Conservation (phyloP, 2,113 vertebrate species). For the Ceratotherium simum region DNA sequence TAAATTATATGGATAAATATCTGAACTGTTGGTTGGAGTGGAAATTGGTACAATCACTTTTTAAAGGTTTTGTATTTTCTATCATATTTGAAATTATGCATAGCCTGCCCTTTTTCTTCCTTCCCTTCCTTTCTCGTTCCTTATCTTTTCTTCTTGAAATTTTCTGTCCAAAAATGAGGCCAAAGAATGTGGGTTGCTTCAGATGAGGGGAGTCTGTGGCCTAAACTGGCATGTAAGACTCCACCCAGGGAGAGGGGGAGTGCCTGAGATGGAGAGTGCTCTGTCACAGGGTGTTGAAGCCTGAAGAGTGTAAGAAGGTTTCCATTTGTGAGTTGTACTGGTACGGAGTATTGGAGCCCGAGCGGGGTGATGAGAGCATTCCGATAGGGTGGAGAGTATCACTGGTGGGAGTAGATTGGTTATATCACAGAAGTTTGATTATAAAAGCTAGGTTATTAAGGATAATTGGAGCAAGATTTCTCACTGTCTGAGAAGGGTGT, state of each 20-base stretch:
- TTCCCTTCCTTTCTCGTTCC: not conserved
- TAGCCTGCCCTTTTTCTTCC: not conserved
- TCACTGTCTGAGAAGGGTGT: not conserved
- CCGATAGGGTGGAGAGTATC: not conserved
- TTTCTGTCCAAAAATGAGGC: not conserved
- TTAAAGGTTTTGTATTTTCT: not conserved
- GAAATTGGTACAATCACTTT: not conserved
- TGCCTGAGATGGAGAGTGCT: accelerated
- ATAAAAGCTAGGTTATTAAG: not conserved
- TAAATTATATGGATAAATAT: not conserved
- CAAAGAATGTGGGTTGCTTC: not conserved
- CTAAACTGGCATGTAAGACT: not conserved
- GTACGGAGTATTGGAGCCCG: not conserved
- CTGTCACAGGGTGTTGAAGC: not conserved
- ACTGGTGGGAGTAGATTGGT: not conserved
- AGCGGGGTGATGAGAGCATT: not conserved
- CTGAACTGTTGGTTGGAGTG: not conserved
- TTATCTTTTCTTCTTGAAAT: not conserved
- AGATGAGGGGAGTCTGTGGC: not conserved
- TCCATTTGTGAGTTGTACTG: not conserved
- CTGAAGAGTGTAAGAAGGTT: not conserved
- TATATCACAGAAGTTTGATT: not conserved
- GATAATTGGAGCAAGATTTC: not conserved
- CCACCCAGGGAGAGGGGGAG: no score
- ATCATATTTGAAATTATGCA: not conserved